Evolutionary conservation across 2,113 vertebrate genomes (phyloP).

Genomic region (Corythoichthys intestinalis): DNA sequence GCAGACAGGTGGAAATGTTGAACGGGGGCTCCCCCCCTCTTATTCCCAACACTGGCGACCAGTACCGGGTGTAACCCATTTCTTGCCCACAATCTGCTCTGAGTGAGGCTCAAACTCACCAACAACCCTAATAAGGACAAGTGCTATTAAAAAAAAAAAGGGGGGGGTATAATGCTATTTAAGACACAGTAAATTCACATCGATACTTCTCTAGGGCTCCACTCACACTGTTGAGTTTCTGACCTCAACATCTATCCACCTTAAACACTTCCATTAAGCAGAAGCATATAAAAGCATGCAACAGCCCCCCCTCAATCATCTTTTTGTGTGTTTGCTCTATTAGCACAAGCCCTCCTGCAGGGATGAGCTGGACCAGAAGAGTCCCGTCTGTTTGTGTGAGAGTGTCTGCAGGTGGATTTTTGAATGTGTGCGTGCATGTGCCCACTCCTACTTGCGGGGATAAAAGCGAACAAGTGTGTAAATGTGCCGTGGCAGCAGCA

Average conservation of each 20-base stretch:
- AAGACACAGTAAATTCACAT: not conserved
- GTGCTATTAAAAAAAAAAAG: not conserved
- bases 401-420: conserved; percentile 30
- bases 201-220: conserved; percentile 17
- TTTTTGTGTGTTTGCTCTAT: conserved; percentile 38
- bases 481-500: conserved; percentile 51
- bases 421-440: conserved; percentile 13
- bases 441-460: conserved; percentile 29
- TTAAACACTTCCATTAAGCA: conserved; percentile 21
- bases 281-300: conserved; percentile 25
- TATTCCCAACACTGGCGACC: not conserved
- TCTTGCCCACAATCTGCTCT: not conserved
- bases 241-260: conserved; percentile 7
- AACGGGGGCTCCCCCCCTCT: too few relatives aligned
- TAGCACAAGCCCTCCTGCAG: conserved; percentile 18
- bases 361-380: conserved; percentile 44
- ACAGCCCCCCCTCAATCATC: conserved; percentile 5
- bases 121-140: not conserved
- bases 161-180: not conserved
- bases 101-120: not conserved
- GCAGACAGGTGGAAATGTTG: too few relatives aligned
- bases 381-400: conserved; percentile 30
- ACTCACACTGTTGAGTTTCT: conserved; percentile 21
- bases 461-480: conserved; percentile 41
- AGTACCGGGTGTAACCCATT: not conserved